These are phyloP conservation scores for Kryptolebias marmoratus DNA, from an alignment of 2,113 vertebrate species.

Conservation along the genomic window DNA sequence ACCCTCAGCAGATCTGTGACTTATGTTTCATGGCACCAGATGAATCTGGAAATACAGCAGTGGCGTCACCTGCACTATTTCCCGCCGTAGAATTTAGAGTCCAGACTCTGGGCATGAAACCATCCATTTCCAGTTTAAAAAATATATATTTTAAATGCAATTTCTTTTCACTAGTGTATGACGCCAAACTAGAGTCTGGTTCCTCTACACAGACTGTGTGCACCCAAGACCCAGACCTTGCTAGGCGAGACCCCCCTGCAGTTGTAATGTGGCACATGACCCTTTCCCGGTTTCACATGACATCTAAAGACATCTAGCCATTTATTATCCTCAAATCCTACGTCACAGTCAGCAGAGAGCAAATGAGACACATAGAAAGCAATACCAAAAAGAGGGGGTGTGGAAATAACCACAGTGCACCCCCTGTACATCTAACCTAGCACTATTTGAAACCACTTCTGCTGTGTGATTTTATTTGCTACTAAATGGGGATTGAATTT, in stretches of 20 bases:
- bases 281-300: constrained; percentile 78
- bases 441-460: constrained; percentile 82
- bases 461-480: constrained; percentile 80
- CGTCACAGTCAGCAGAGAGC: constrained; percentile 62
- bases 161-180: constrained; percentile 52
- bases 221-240: constrained; percentile 47
- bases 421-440: constrained; percentile 54
- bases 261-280: constrained; percentile 64
- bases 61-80: constrained; percentile 45
- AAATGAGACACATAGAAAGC: constrained; percentile 57
- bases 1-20: constrained; percentile 51
- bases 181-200: constrained; percentile 51
- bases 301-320: constrained; percentile 72
- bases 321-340: constrained; percentile 68
- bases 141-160: constrained; percentile 47
- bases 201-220: constrained; percentile 32
- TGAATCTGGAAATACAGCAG: constrained; percentile 48
- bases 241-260: constrained; percentile 44
- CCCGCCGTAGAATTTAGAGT: constrained; percentile 6
- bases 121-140: constrained; percentile 26
- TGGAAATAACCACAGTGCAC: constrained; percentile 76
- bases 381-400: constrained; percentile 67
- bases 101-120: constrained; percentile 42
- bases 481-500: constrained; percentile 83
- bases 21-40: constrained; percentile 50